Conservation (phyloP, 1,140 invertebrate species). For the Eulimnadia texana region DNA sequence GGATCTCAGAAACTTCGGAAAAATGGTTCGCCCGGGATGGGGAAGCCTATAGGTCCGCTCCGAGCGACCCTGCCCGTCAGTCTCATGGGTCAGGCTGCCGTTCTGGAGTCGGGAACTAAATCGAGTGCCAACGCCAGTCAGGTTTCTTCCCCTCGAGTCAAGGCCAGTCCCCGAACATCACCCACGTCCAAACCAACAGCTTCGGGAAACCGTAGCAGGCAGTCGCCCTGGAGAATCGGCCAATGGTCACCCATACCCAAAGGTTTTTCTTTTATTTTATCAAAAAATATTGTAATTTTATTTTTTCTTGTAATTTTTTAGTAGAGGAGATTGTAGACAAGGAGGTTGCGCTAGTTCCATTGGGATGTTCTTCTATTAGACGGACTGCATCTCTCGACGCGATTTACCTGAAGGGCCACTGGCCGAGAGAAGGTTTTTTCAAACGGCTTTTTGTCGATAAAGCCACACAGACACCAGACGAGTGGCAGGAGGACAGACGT, state of each 20-base stretch:
- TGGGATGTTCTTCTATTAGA: slow-evolving; percentile 33
- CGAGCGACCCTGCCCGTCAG: slow-evolving; percentile 21
- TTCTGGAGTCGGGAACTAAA: slow-evolving; percentile 2
- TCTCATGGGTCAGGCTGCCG: slow-evolving; percentile 18
- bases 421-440: slow-evolving; percentile 48
- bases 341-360: slow-evolving; percentile 10
- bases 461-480: slow-evolving; percentile 55
- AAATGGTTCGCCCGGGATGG: slow-evolving; percentile 19
- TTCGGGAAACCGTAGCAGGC: slow-evolving; percentile 16
- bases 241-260: slow-evolving; percentile 12
- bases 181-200: slow-evolving; percentile 17
- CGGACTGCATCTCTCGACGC: slow-evolving; percentile 60
- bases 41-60: slow-evolving; percentile 19
- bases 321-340: slow-evolving; percentile 18
- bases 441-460: slow-evolving; percentile 54
- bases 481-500: slow-evolving; percentile 40
- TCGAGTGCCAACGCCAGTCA: not conserved
- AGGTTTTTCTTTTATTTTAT: slow-evolving; percentile 12
- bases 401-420: slow-evolving; percentile 57
- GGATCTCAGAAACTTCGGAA: slow-evolving; percentile 20
- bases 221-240: slow-evolving; percentile 13
- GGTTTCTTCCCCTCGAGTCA: slow-evolving; percentile 14
- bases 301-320: not conserved
- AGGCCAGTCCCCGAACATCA: slow-evolving; percentile 15
- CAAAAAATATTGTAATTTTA: not conserved